Evolutionary conservation across 1,140 invertebrate genomes (phyloP), one percentile per base, ranked within the genome.

Genomic region (Patella vulgata): DNA sequence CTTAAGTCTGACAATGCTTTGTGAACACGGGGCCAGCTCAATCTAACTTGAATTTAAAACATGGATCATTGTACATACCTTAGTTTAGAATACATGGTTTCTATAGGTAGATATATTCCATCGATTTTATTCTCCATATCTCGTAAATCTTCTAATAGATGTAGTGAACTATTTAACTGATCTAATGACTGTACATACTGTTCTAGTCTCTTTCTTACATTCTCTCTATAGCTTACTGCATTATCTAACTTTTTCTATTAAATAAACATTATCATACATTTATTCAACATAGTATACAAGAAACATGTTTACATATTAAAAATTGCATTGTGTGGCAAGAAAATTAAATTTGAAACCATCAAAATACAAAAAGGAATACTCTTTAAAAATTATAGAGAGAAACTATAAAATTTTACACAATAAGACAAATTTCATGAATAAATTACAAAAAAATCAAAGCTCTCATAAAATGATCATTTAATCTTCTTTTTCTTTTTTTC

Each of bases 111-210:
- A 64, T 85, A 85, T 39, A 84, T 80, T 48, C 65, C 71, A 66
- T 85, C 84, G 50, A 84, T 82, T 62, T 84, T 85, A 59, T 84
- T 82, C 60, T 85, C 82, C 81, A 84, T 83, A 64, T 85, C 82
- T 40, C 75, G 52, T 8, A 85, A 62, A 59, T 85, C 82, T 59
- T 85, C 82, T 23, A 85, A 64, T 8, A 85, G 58, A 40, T 79
- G 71, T 21, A 85, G 67, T 5, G 80, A 74, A 61, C 75, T 80
- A 67, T 84, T 82, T 14, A 85, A 69, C 65, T 84, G 82, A 44
- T 85, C 82, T 36, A 85, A 59, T 3, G 76, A 79, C 50, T 75
- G 68, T 12, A 84, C 82, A 63, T 78, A 72, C 25, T 81, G 68
- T 63, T 81, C 81, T 12, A 84, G 70, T 17, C 78, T 63, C 28